phyloP scores from a whole-genome alignment of 2,113 vertebrate species.

The Larimichthys crocea region DNA sequence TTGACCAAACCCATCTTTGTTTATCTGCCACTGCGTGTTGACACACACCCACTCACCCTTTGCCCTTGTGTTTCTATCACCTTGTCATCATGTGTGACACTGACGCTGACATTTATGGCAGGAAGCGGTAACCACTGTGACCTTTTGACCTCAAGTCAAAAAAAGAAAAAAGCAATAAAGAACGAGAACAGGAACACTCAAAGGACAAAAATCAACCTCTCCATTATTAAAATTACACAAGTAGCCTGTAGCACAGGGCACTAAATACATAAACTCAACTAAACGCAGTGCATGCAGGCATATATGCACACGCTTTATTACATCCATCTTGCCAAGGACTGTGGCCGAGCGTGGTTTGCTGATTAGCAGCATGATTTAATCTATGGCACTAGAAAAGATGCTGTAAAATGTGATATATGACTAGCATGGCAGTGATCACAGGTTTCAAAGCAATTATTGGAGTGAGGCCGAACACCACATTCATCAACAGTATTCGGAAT shows the following conservation, averaged over 20 bases:
- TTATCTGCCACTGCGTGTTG: not conserved
- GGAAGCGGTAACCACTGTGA: slow-evolving; percentile 22
- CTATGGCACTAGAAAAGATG: slow-evolving; percentile 19
- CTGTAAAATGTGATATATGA: slow-evolving; percentile 22
- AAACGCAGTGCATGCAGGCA: not conserved
- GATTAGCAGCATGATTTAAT: slow-evolving; percentile 35
- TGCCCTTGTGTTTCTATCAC: slow-evolving; percentile 16
- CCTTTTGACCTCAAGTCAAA: slow-evolving; percentile 40
- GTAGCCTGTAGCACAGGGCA: not conserved
- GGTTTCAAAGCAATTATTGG: slow-evolving; percentile 15
- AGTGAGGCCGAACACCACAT: not conserved
- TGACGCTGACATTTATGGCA: slow-evolving; percentile 35
- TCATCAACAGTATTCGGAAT: slow-evolving; percentile 10
- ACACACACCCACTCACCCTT: slow-evolving; percentile 12
- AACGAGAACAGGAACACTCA: not conserved
- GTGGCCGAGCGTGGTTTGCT: slow-evolving; percentile 8
- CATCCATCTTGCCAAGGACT: slow-evolving; percentile 2
- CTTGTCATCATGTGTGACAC: slow-evolving; percentile 27
- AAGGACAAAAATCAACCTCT: not conserved
- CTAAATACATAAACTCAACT: slow-evolving; percentile 44
- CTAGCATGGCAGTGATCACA: not conserved
- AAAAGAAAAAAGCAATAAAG: slow-evolving; percentile 33
- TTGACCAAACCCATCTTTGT: not conserved
- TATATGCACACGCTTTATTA: slow-evolving; percentile 30
- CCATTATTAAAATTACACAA: slow-evolving; percentile 41